Conservation (phyloP, 2,797 vertebrate genomes). For the Alosa sapidissima region DNA sequence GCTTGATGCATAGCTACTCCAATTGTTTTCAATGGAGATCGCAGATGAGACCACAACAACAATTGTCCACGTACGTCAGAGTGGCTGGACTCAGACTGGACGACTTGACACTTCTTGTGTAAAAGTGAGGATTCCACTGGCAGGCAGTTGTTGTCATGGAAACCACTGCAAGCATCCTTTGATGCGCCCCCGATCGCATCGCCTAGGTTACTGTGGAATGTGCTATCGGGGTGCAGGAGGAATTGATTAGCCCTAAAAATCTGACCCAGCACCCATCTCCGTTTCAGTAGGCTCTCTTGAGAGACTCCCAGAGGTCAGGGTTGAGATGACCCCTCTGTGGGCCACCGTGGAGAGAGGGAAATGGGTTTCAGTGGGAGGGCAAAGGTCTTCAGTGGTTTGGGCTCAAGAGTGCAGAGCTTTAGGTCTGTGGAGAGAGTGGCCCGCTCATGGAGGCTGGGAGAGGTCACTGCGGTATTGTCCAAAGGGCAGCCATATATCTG, state of each 20-base stretch:
- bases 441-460: conserved; percentile 1
- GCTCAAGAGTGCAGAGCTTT: neutral
- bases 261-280: neutral
- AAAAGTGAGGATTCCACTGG: neutral
- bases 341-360: conserved; percentile 3
- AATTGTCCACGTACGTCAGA: neutral
- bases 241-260: neutral
- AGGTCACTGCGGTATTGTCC: neutral
- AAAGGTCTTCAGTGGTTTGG: neutral
- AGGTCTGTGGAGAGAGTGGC: neutral
- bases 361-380: neutral
- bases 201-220: neutral
- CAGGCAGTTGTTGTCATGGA: neutral
- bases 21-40: neutral
- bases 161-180: neutral
- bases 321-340: conserved; percentile 6
- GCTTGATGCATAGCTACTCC: neutral
- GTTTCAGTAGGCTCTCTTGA: neutral
- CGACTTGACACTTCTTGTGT: neutral
- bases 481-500: conserved; percentile 7
- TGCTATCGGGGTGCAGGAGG: neutral
- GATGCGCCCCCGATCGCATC: neutral
- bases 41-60: neutral
- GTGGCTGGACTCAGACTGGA: neutral
- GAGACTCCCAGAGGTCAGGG: conserved; percentile 11